phyloP scores from a whole-genome alignment of 1,140 invertebrate genomes.

The Rhagoletis pomonella region DNA sequence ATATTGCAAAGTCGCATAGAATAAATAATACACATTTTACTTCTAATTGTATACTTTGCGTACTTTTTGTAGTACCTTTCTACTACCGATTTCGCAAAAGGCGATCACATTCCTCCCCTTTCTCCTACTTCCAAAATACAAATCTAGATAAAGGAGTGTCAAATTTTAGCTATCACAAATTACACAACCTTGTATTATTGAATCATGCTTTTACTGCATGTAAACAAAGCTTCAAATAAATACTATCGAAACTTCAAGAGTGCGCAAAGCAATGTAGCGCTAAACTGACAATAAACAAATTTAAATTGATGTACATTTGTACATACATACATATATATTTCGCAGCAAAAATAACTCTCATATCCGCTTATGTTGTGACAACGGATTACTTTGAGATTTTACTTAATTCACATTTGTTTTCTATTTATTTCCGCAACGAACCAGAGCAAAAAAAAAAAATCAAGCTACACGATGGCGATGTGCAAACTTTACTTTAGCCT shows the following conservation, averaged over 20 bases:
- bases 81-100: no score
- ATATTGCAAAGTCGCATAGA: no score
- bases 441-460: not conserved
- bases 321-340: not conserved
- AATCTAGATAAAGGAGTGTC: no score
- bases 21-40: no score
- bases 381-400: not conserved
- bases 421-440: not conserved
- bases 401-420: not conserved
- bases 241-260: not conserved
- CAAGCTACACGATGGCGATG: not conserved
- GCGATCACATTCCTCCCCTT: no score
- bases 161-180: no score
- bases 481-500: not conserved
- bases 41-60: no score
- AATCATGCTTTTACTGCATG: no score
- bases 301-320: not conserved
- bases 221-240: not conserved
- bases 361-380: conserved; percentile 26
- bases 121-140: no score
- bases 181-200: no score
- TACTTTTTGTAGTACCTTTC: no score
- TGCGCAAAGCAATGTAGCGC: no score
- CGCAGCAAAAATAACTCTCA: not conserved
- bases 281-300: not conserved